Percentiles rank a stretch among this genome's conserved stretches.
phyloP scores from a whole-genome alignment of 2,888 invertebrate species.

The Nyleta sp. region DNA sequence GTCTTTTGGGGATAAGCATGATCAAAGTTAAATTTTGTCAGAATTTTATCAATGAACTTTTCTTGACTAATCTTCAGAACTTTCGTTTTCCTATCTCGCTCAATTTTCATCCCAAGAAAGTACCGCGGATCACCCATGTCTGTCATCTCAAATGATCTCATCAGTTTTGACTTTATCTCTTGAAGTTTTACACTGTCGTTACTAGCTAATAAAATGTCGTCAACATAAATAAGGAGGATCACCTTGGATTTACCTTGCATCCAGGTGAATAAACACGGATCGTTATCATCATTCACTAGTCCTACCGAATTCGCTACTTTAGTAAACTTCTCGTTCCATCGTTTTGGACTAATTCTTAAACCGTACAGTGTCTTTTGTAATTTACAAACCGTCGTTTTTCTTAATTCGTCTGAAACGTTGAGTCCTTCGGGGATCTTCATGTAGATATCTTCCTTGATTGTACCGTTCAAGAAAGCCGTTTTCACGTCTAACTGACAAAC shows the following conservation, averaged over 20 bases:
- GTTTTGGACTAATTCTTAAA: not conserved
- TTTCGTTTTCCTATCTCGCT: no score
- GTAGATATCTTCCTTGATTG: not conserved
- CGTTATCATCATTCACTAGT: not conserved
- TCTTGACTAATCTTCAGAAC: no score
- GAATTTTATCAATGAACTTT: no score
- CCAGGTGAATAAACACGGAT: not conserved
- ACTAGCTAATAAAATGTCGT: no score
- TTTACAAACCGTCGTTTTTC: conserved; percentile 4
- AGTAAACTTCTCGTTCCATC: conserved; percentile 5
- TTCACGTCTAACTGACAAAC: not conserved
- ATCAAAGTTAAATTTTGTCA: no score
- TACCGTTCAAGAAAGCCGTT: not conserved
- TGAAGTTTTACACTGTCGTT: no score
- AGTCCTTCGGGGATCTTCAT: not conserved
- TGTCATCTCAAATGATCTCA: no score
- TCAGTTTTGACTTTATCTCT: no score
- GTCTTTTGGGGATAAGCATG: no score
- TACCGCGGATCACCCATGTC: no score
- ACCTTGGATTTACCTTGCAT: not conserved
- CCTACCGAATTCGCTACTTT: not conserved
- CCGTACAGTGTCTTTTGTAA: conserved; percentile 1
- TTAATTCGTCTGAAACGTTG: not conserved
- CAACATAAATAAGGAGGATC: no score
- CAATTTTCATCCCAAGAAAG: no score